These are phyloP conservation scores for Homarus gammarus DNA, from an alignment of 2,888 invertebrate genomes.

Conservation along the genomic window DNA sequence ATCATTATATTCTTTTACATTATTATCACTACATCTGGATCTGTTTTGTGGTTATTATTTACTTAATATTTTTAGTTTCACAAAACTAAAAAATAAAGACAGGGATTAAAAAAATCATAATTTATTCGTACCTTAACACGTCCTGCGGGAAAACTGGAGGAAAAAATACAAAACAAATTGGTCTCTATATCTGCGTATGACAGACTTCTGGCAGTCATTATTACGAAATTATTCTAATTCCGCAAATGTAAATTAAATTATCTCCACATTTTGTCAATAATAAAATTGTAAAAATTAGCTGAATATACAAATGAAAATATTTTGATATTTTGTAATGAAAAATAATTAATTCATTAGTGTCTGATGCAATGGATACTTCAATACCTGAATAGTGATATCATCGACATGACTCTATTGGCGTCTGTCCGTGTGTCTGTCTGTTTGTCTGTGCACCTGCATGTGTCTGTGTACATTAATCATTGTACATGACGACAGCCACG, in stretches of 20 bases:
- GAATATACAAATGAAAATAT: conserved; percentile 5
- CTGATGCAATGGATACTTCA: not conserved
- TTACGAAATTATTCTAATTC: conserved; percentile 19
- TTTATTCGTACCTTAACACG: no score
- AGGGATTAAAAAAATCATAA: no score
- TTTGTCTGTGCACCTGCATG: not conserved
- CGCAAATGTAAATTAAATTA: conserved; percentile 37
- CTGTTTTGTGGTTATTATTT: no score
- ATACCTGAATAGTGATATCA: not conserved
- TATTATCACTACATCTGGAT: no score
- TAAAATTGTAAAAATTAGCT: conserved; percentile 17
- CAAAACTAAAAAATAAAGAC: no score
- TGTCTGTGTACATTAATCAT: not conserved
- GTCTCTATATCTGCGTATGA: not conserved
- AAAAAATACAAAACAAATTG: no score
- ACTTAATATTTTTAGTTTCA: no score
- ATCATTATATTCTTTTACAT: no score
- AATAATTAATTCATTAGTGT: conserved; percentile 23
- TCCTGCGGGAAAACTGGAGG: no score
- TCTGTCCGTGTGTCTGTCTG: conserved; percentile 8
- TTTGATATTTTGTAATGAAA: conserved; percentile 16
- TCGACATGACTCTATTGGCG: not conserved
- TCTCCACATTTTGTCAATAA: conserved; percentile 29
- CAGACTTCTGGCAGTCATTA: not conserved
- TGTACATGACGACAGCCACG: no score